Percentiles rank a stretch among this genome's conserved stretches.
phyloP scores from a whole-genome alignment of 1,140 invertebrate genomes.

The Lepidurus apus region DNA sequence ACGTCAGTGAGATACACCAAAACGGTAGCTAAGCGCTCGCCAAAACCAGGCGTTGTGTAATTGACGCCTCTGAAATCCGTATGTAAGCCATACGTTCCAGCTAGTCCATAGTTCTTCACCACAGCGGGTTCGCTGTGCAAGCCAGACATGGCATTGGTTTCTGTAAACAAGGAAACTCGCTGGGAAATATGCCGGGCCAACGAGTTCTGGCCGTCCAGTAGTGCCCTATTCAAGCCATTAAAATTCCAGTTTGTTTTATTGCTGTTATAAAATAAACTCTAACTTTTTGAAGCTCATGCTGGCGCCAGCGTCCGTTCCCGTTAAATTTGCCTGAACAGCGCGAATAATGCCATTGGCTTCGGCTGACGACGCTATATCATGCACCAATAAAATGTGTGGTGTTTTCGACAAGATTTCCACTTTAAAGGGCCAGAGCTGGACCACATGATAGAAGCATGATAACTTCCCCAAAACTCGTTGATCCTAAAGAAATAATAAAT shows the following conservation, averaged over 20 bases:
- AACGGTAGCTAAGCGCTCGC: slow-evolving; percentile 10
- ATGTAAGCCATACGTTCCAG: slow-evolving; percentile 23
- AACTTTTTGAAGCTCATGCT: slow-evolving; percentile 28
- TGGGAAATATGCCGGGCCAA: neutral
- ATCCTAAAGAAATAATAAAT: neutral
- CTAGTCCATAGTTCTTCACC: slow-evolving; percentile 27
- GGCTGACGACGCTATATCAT: neutral
- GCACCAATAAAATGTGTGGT: neutral
- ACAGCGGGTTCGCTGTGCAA: neutral
- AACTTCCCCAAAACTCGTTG: neutral
- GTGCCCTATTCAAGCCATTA: neutral
- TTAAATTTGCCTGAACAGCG: neutral
- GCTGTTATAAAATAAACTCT: neutral
- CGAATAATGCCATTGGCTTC: slow-evolving; percentile 15
- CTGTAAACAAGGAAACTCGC: neutral
- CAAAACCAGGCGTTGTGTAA: neutral
- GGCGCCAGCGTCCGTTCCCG: neutral
- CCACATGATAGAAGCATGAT: neutral
- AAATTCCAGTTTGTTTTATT: neutral
- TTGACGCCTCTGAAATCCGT: slow-evolving; percentile 11
- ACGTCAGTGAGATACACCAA: slow-evolving; percentile 28
- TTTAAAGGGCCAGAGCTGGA: neutral
- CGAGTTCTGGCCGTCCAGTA: neutral
- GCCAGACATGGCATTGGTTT: neutral
- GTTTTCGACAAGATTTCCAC: neutral